Evolutionary conservation across 2,888 invertebrate species (phyloP), one percentile per base, ranked within the genome.

Genomic region (Andrena minutula): DNA sequence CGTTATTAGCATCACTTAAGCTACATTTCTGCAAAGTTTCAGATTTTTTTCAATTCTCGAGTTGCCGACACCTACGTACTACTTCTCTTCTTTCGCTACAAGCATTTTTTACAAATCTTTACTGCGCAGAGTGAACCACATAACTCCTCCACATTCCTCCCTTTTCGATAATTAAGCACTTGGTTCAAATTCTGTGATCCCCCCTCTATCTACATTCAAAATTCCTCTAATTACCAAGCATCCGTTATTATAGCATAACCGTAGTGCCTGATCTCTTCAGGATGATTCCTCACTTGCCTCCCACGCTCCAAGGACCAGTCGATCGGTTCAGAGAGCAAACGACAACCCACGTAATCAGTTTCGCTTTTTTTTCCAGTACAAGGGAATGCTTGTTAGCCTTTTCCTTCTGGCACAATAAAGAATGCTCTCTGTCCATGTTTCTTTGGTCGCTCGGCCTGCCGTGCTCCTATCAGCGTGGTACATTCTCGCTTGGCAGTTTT

Each of bases 391-490:
- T 56, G 56, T 41, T 41, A 65, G 35, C 35, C 28, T 47, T 47
- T 35, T 4, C 2, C 28, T 69, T n/a, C 58, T n/a, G 56, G 41
- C 58, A 58, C 63, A n/a, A 73, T 41, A 69, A 53, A 51, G 77
- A 82, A 66, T 87, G 89, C 88, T 88, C 90, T 88, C 88, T 92
- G 90, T 92, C 90, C 91, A 91, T 91, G 91, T 92, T 92, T 93
- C 93, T 92, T 92, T 92, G 91, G 91, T 92, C 91, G 91, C 91
- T 92, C 89, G 85, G 89, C 90, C 89, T 89, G 87, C 84, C 88
- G 90, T 90, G 90, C 89, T 85, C 89, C 80, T 88, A 56, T 89
- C 88, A 87, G 88, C 91, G 88, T 87, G 85, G 30, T 66, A 87
- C 26, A 56, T 86, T 88, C 80, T 90, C 88, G 86, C 87, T 87